Conservation (phyloP, 2,888 invertebrate genomes). For the Artemia sp. region DNA sequence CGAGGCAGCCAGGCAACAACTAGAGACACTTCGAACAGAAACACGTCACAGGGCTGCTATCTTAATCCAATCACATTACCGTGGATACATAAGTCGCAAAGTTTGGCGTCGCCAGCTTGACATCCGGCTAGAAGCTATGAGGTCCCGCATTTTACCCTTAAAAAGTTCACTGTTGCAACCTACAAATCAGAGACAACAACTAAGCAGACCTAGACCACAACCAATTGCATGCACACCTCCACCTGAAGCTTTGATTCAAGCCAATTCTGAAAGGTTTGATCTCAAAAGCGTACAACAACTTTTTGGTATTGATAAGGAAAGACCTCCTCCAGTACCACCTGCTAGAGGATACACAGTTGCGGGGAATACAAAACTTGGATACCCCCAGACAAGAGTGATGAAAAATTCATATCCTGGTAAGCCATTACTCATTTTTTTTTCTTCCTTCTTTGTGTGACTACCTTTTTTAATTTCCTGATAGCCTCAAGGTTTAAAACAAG, state of each 20-base stretch:
- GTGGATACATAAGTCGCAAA: conserved; percentile 53
- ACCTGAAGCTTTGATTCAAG: conserved; percentile 38
- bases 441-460: not conserved
- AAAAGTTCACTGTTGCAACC: not conserved
- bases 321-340: conserved; percentile 78
- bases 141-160: not conserved
- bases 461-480: not conserved
- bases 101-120: conserved; percentile 39
- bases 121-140: conserved; percentile 17
- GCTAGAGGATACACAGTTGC: conserved; percentile 75
- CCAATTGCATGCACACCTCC: conserved; percentile 76
- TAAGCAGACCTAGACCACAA: conserved; percentile 53
- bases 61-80: conserved; percentile 65
- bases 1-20: conserved; percentile 74
- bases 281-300: conserved; percentile 75
- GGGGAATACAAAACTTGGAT: conserved; percentile 73
- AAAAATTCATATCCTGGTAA: conserved; percentile 65
- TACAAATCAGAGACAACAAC: conserved; percentile 17
- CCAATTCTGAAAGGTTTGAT: conserved; percentile 53
- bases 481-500: too few relatives aligned
- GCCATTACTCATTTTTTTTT: conserved; percentile 17
- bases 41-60: conserved; percentile 62
- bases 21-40: conserved; percentile 62
- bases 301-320: conserved; percentile 75
- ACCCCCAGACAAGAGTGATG: conserved; percentile 80